Conservation (phyloP, 2,113 vertebrate species). For the Protobothrops mucrosquamatus region DNA sequence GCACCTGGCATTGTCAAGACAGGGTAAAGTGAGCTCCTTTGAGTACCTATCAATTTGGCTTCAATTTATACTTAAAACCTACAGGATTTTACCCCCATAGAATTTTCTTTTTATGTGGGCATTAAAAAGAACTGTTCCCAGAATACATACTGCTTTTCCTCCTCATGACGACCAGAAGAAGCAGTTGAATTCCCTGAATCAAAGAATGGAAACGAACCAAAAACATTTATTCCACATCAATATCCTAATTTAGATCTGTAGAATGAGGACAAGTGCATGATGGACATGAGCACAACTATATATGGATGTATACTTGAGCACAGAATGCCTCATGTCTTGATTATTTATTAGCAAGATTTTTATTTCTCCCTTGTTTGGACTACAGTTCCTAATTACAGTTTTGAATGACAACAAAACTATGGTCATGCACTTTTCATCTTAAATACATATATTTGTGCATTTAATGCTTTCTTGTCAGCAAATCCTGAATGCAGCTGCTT, state of each 20-base stretch:
- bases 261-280: not conserved
- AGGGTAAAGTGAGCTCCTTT: conserved; percentile 23
- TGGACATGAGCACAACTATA: not conserved
- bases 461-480: conserved; percentile 28
- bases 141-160: conserved; percentile 37
- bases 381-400: conserved; percentile 30
- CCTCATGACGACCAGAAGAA: conserved; percentile 49
- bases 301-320: not conserved
- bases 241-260: not conserved
- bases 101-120: conserved; percentile 40
- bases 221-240: not conserved
- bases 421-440: conserved; percentile 2
- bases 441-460: conserved; percentile 15
- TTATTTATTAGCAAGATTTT: not conserved
- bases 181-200: not conserved
- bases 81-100: conserved; percentile 18
- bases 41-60: conserved; percentile 23
- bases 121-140: conserved; percentile 40
- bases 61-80: not conserved
- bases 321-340: not conserved
- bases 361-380: not conserved
- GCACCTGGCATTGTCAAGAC: conserved; percentile 37
- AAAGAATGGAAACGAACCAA: not conserved
- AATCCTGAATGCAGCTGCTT: conserved; percentile 33
- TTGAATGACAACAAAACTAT: conserved; percentile 8